A percentile compares a stretch with the other conserved stretches of the same genome.
phyloP scores from a whole-genome alignment of 2,888 invertebrate species.

The Hermaeophaga mercurialis region DNA sequence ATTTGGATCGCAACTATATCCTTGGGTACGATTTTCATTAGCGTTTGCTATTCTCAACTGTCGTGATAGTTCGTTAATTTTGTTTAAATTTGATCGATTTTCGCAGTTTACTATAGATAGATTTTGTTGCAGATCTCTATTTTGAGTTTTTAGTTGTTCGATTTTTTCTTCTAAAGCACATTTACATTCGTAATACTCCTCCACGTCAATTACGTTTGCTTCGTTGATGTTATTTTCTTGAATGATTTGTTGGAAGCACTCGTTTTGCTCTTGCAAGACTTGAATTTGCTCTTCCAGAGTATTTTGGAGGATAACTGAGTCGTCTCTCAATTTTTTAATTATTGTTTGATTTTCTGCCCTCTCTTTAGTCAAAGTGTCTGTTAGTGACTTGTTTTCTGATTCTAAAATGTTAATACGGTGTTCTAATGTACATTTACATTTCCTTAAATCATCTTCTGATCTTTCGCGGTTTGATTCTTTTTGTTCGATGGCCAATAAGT shows the following conservation, averaged over 20 bases:
- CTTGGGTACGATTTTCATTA: too few species aligned
- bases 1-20: too few species aligned
- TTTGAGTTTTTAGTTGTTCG: slow-evolving; percentile 7
- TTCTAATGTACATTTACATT: neutral
- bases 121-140: slow-evolving; percentile 8
- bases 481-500: neutral
- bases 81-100: slow-evolving; percentile 17
- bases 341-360: neutral
- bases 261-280: neutral
- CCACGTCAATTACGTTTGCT: neutral
- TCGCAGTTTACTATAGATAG: slow-evolving; percentile 18
- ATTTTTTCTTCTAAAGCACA: slow-evolving; percentile 12
- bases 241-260: neutral
- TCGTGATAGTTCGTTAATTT: slow-evolving; percentile 1
- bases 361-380: neutral
- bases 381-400: neutral
- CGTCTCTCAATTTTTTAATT: neutral
- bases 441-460: neutral
- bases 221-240: neutral
- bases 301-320: neutral
- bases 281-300: neutral
- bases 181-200: neutral
- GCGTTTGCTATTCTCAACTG: neutral
- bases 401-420: neutral
- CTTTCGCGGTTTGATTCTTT: neutral